Evolutionary conservation across 2,113 vertebrate genomes (phyloP).

Genomic region (Lampris incognitus): DNA sequence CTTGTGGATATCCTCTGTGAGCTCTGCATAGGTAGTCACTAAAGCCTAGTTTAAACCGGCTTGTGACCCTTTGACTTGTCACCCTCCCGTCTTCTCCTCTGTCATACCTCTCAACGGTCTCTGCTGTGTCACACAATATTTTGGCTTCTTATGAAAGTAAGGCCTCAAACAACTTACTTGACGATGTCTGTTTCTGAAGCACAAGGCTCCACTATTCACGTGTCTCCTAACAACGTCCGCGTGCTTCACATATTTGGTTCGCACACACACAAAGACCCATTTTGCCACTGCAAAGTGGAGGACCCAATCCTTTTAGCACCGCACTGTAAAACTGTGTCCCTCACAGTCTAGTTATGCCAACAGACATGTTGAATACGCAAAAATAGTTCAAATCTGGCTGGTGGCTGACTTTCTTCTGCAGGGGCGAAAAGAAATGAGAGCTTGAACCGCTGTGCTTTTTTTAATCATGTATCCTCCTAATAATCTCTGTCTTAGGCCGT

Average conservation of each 20-base stretch:
- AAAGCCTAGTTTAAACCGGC: too few relatives aligned
- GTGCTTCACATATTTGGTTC: conserved; percentile 12
- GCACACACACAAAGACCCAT: neutral
- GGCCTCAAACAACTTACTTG: too few relatives aligned
- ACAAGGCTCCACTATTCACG: neutral
- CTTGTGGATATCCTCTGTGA: too few relatives aligned
- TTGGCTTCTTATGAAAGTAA: too few relatives aligned
- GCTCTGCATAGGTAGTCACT: too few relatives aligned
- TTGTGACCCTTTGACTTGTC: too few relatives aligned
- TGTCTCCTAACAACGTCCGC: neutral
- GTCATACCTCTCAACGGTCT: too few relatives aligned
- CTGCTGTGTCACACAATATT: too few relatives aligned
- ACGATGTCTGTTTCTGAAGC: neutral
- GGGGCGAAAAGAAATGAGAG: conserved; percentile 47
- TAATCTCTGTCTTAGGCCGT: conserved; percentile 73
- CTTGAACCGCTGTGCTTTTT: conserved; percentile 36
- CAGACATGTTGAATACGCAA: conserved; percentile 41
- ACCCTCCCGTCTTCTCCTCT: too few relatives aligned
- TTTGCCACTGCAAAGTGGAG: conserved; percentile 26
- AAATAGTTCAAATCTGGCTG: conserved; percentile 42
- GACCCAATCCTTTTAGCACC: conserved; percentile 33
- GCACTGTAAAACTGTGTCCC: conserved; percentile 31
- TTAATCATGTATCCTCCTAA: conserved; percentile 74
- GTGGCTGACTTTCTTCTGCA: conserved; percentile 44
- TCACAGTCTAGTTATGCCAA: conserved; percentile 25